Base-by-base conservation (phyloP, 2,888 invertebrate species). In the Protula sp. region DNA sequence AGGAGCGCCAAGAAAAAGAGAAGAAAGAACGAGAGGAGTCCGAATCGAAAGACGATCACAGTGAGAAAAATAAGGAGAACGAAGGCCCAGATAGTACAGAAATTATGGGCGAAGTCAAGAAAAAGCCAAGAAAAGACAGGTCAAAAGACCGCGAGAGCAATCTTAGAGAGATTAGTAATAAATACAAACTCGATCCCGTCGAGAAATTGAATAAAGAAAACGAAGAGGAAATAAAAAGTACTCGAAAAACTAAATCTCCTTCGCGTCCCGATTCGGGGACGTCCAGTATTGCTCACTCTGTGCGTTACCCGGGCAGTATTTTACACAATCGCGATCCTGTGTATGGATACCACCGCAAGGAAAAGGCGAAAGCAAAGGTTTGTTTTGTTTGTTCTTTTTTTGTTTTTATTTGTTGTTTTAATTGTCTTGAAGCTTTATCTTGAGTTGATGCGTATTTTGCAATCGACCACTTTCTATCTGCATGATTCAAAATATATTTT, bases 221-320 rank as follows among this genome's bases (percentile, higher is more conserved):
- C 14, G 29, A 53, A 4, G 4, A 9, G 53, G 29, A 53, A 27
- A 5, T n/a, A n/a, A n/a, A n/a, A n/a, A n/a, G n/a, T n/a, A n/a
- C n/a, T n/a, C n/a, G n/a, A n/a, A 9, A 53, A 28, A 53, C 14
- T 26, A 53, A 24, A 26, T 5, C 55, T 4, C 5, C 38, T 14
- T 4, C 9, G 5, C 22, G 30, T 4, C 38, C 14, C 14, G n/a
- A 4, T 5, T 19, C 54, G 19, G 45, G 45, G 9, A n/a, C 47
- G 24, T 59, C 59, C 1, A 31, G 31, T 2, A 51, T 2, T 14
- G 28, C 50, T 4, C 9, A 47, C 9, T 30, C 30, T 24, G 30
- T 47, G 9, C 30, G 53, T 2, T 59, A 59, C 47, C 59, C 59
- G 26, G 59, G 47, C 3, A 59, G 59, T 31, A 59, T 55, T 14